Base-by-base conservation (phyloP, 1,140 invertebrate genomes). In the Oscheius sp. region DNA sequence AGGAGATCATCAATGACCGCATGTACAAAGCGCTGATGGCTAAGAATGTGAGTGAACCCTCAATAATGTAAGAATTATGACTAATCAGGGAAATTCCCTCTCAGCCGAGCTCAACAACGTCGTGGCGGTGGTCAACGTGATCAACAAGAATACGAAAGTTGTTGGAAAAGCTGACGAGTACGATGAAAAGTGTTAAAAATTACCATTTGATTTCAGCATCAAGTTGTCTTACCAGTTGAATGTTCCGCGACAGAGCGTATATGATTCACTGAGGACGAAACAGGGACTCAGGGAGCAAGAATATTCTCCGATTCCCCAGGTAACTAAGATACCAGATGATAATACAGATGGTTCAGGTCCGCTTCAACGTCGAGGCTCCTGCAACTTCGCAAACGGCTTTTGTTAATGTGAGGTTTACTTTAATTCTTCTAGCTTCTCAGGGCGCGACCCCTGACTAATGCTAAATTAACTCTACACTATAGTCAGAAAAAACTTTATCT, bases 11-110 rank as follows among this genome's bases (percentile, higher is more conserved):
- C 26, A 67, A 68, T 31, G 64, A 74, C 29, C 49, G 72, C 0
- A 66, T 49, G 7, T 74, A 58, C 55, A 67, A 69, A 29, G 31
- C 45, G 31, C 58, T 69, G 13, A 74, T 74, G 72, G 55, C 72
- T n/a, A 74, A 74, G 28, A 73, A 74, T 34, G 72, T 74, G 38
- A 31, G 20, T 0, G 20, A n/a, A 20, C 3, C 20, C 13, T 31
- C 0, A 1, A 15, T 2, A 0, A 28, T 26, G n/a, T 0, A 63
- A 31, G 35, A 35, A 7, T 3, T n/a, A 66, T 55, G 10, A 20
- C 20, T 28, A 35, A 66, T 31, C n/a, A 73, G 71, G 62, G 36
- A 1, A 73, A 73, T 20, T 3, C 55, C 23, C 65, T 74, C n/a
- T 42, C 36, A 28, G 72, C 65, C 4, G 36, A 35, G n/a, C 26